Percentiles rank a stretch among this genome's conserved stretches.
Evolutionary conservation across 2,888 invertebrate species (phyloP).

Genomic region (Sarcophaga caerulescens): DNA sequence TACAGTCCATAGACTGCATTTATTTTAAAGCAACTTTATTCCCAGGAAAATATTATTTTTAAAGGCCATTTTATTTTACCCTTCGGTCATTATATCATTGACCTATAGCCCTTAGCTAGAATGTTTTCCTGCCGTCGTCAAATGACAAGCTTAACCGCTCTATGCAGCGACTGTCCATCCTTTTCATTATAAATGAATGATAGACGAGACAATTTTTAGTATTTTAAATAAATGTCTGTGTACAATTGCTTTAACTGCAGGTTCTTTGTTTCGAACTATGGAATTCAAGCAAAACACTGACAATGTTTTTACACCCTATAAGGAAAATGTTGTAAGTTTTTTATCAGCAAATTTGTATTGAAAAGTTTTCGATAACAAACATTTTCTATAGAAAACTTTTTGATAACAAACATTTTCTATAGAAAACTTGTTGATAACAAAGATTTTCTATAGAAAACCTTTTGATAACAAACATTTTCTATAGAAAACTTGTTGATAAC

Average conservation of each 20-base stretch:
- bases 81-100: conserved; percentile 38
- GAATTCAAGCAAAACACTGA: neutral
- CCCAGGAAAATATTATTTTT: too few relatives aligned
- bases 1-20: too few relatives aligned
- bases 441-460: too few relatives aligned
- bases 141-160: conserved; percentile 5
- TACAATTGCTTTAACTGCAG: conserved; percentile 37
- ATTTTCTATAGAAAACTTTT: too few relatives aligned
- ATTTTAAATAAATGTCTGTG: conserved; percentile 46
- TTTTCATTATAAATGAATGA: neutral
- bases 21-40: too few relatives aligned
- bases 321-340: too few relatives aligned
- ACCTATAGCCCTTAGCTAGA: conserved; percentile 20
- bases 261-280: conserved; percentile 20
- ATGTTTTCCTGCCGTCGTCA: neutral
- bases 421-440: too few relatives aligned
- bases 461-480: too few relatives aligned
- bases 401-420: too few relatives aligned
- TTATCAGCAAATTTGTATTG: too few relatives aligned
- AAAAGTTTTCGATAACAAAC: too few relatives aligned
- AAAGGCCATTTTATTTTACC: neutral
- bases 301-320: neutral
- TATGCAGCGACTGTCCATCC: neutral
- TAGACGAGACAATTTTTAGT: neutral
- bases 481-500: too few relatives aligned